Base-by-base conservation (phyloP, 2,888 invertebrate species). In the Dasypogon diadema region DNA sequence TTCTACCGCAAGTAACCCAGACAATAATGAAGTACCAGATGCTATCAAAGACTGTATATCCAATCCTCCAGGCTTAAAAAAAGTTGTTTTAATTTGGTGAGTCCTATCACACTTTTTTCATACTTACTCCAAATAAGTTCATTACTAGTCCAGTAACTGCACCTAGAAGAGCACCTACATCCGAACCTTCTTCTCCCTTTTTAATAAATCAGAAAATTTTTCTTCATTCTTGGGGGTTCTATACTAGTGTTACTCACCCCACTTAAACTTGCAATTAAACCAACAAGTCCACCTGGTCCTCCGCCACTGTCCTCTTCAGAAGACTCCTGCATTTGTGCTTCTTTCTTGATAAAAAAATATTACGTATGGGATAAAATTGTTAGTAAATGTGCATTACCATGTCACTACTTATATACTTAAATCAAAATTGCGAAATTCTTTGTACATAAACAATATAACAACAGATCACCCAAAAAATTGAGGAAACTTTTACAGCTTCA, bases 121-220 rank as follows among this genome's bases (percentile, higher is more conserved):
- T 18, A 80, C 80, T 82, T 81, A 86, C 86, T 6, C 86, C 86
- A 79, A 86, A 85, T 16, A 86, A 77, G 8, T 83, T 84, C 8
- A 84, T 83, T 14, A 86, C 81, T 1, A 86, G 77, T 16, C 85
- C 85, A 2, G 85, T 84, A 0, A 86, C 76, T 0, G 85, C 85
- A 2, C 86, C 86, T 72, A 86, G 81, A n/a, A 86, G 74, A 1
- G 86, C 86, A 0, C 85, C 85, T 51, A 86, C 80, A 80, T 86
- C 86, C 5, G 85, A 86, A 14, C 85, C 86, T 30, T 83, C 85
- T 76, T 85, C 86, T 21, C 85, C 86, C 85, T 86, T 51, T 22
- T 16, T 30, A 18, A 46, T 5, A 8, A 42, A 18, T 16, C 6
- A 18, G 4, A 16, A 8, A 48, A 48, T 1, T n/a, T 54, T 54